These are phyloP conservation scores for Hyles euphorbiae DNA, from an alignment of 1,140 invertebrate species.

Conservation along the genomic window DNA sequence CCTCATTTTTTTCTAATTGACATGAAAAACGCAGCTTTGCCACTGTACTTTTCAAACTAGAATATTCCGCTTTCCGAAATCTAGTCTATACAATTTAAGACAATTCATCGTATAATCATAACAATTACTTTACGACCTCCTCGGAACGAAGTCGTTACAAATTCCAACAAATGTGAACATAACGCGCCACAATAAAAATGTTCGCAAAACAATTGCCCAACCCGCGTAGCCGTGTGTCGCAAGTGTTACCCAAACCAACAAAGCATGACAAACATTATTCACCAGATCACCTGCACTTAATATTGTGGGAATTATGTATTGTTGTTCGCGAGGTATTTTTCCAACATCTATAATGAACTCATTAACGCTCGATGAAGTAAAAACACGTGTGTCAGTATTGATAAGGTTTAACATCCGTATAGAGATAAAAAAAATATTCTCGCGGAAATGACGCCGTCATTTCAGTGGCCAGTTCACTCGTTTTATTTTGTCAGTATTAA, in stretches of 20 bases:
- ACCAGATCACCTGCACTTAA: conserved; percentile 14
- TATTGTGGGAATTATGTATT: conserved; percentile 24
- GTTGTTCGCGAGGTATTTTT: neutral
- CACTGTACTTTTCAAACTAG: too few species aligned
- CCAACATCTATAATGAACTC: conserved; percentile 16
- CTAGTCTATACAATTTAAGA: too few species aligned
- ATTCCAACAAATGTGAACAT: too few species aligned
- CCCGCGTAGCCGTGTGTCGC: neutral
- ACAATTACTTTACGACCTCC: too few species aligned
- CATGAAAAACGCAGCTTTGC: too few species aligned
- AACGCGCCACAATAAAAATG: too few species aligned
- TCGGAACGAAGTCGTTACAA: too few species aligned
- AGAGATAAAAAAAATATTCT: neutral
- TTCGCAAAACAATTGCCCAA: neutral
- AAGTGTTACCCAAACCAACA: conserved; percentile 14
- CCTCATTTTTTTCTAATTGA: too few species aligned
- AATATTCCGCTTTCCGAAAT: too few species aligned
- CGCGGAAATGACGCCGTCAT: neutral
- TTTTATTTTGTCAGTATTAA: too few species aligned
- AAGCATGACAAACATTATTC: conserved; percentile 27
- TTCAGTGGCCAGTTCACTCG: too few species aligned
- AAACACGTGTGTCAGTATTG: conserved; percentile 2
- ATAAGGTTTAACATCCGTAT: conserved; percentile 4
- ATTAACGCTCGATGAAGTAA: conserved; percentile 1
- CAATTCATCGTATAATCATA: too few species aligned